Evolutionary conservation across 1,140 invertebrate species (phyloP).

Genomic region (Drosophila nebulosa): DNA sequence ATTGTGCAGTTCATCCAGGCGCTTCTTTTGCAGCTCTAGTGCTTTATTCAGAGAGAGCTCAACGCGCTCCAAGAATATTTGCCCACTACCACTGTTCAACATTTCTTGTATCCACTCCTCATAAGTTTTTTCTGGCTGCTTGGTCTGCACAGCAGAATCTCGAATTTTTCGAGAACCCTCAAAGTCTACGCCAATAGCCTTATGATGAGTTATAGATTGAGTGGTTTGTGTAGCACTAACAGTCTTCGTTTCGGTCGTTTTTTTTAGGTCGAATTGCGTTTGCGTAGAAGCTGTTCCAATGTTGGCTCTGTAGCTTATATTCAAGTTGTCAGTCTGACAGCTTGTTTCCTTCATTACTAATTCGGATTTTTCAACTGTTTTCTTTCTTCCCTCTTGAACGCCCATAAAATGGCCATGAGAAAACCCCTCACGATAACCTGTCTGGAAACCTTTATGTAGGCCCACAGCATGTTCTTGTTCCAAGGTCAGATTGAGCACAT

Average conservation of each 20-base stretch:
- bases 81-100: slow-evolving; percentile 58
- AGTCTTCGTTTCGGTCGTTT: background rate
- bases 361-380: background rate
- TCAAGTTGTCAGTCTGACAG: background rate
- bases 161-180: background rate
- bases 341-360: background rate
- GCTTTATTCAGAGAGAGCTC: slow-evolving; percentile 69
- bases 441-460: slow-evolving; percentile 46
- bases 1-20: slow-evolving; percentile 46
- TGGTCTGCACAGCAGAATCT: background rate
- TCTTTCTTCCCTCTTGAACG: slow-evolving; percentile 40
- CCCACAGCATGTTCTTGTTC: slow-evolving; percentile 61
- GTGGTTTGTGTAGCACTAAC: background rate
- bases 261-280: background rate
- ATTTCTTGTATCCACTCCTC: slow-evolving; percentile 71
- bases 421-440: slow-evolving; percentile 58
- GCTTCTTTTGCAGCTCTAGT: slow-evolving; percentile 55
- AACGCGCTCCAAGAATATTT: slow-evolving; percentile 65
- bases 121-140: slow-evolving; percentile 33
- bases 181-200: background rate
- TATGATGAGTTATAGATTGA: background rate
- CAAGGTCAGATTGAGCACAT: slow-evolving; percentile 59
- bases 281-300: background rate
- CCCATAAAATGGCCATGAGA: slow-evolving; percentile 59
- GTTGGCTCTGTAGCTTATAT: background rate